Base-by-base conservation (phyloP, 2,888 invertebrate genomes). In the Axea sp. region DNA sequence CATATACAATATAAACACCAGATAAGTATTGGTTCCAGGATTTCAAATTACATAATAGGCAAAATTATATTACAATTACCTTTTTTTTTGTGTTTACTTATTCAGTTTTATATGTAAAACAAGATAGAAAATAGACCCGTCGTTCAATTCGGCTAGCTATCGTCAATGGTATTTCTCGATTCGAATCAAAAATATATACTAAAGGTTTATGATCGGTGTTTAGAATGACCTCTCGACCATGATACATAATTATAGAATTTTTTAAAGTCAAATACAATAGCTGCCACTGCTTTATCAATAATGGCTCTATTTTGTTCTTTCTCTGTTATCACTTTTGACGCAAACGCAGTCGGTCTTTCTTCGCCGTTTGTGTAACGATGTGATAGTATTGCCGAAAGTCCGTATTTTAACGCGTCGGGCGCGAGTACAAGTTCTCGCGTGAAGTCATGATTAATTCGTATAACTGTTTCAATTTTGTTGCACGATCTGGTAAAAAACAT, bases 231-330 rank as follows among this genome's bases (percentile, higher is more conserved):
- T 41, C 2, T 24, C n/a, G 3, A 7, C 41, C 41, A 12, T n/a
- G 2, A 41, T 2, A 37, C 6, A 8, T 8, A 82, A 22, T 78
- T 74, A 11, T 80, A 69, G 11, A 80, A 81, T 9, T 69, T 72
- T 53, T 77, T 76, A 3, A 82, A 71, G 1, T 75, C 76, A 39
- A 76, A 79, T 14, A 80, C 43, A 3, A 80, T 49, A 1, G 65
- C 74, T 14, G 75, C 30, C 0, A 79, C 81, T 43, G 81, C 80
- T 17, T 75, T 77, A 12, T 82, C 80, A 1, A 81, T 31, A 14
- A 68, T 76, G 0, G 76, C 64, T 19, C 78, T 77, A 4, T 74
- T 59, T 6, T 35, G 15, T 31, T 81, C 75, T 1, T 76, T 47
- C 9, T 67, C 37, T 0, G 77, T 49, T 1, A 81, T 35, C 0